Evolutionary conservation across 2,113 vertebrate species (phyloP), one percentile per base, ranked within the genome.

Genomic region (Pholis gunnellus): DNA sequence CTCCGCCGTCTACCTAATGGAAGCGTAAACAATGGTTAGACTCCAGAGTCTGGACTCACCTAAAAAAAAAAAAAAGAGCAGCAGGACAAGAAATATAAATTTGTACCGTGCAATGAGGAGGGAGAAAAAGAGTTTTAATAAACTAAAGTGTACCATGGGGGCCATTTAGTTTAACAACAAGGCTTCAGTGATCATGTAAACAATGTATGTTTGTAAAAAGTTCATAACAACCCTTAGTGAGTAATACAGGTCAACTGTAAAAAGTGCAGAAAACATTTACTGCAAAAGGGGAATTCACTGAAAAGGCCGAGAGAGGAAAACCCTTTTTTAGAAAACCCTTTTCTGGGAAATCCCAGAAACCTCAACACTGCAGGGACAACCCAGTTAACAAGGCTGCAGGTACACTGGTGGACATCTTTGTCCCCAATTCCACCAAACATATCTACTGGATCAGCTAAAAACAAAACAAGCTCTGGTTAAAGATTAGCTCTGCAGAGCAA

Each of bases 21-120:
- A 75, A 81, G 54, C 68, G 63, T 75, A 88, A 88, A 90, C 74
- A 88, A 75, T 72, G 68, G 31, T 56, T 54, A 75, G n/a, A 67
- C 34, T 44, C 27, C 2, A 50, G 14, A 44, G 6, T 72, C 44
- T 75, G 14, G 63, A 27, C 40, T 57, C 60, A 85, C 69, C 15
- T 20, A 22, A 72, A 14, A 40, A 29, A 15, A 42, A 54, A 56
- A 50, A 81, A 78, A 20, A 72, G 20, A 38, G 42, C 20, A 38
- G 46, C 40, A 56, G 63, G 52, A 81, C 50, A 25, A 61, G 54
- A 22, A 50, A 65, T 48, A 68, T 60, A 14, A 50, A 31, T 31
- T 31, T 31, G 3, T 31, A 60, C 29, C 20, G 38, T 25, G 22
- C 34, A 57, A 36, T n/a, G 17, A 76, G 11, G 13, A 5, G 1